Evolutionary conservation across 2,888 invertebrate species (phyloP), one percentile per base, ranked within the genome.

Genomic region (Calameuta pallipes): DNA sequence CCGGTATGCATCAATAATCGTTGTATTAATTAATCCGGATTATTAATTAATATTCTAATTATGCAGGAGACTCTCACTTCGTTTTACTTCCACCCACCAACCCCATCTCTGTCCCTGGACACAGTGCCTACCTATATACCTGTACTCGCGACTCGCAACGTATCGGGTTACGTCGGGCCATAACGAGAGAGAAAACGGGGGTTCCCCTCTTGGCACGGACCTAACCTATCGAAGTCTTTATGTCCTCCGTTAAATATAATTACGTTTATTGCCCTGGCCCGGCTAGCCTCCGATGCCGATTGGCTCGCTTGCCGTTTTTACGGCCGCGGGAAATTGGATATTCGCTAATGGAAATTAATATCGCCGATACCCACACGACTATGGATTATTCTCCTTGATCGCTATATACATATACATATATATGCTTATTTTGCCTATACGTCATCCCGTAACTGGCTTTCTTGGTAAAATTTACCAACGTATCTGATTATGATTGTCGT

Each of bases 41-140:
- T 84, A 85, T 85, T 87, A 86, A 88, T 89, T 87, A 86, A 86
- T 87, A 86, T 85, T 87, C 85, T 85, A 88, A 89, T 89, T 88
- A 86, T 77, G 79, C 68, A 77, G 81, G 74, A 75, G 76, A 79
- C 71, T 23, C 56, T 23, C 23, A 15, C 23, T 56, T 9, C 56
- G 56, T 9, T 23, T 9, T 56, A 41, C 41, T 41, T 15, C 41
- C 56, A 56, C 23, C 15, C 37, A 4, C 37, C 37, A 15, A 15
- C 13, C 37, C 37, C 37, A 37, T 41, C 41, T 41, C 41, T 15
- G 2, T 41, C 23, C 23, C 56, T 56, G 56, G 9, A 56, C 56
- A 0, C 9, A 2, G 15, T 23, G 0, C 56, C 15, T 23, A 23
- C 56, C 15, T 56, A 9, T 56, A 56, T 56, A 56, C 56, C 56